phyloP scores from a whole-genome alignment of 2,888 invertebrate species.

The Stomorhina lunata region DNA sequence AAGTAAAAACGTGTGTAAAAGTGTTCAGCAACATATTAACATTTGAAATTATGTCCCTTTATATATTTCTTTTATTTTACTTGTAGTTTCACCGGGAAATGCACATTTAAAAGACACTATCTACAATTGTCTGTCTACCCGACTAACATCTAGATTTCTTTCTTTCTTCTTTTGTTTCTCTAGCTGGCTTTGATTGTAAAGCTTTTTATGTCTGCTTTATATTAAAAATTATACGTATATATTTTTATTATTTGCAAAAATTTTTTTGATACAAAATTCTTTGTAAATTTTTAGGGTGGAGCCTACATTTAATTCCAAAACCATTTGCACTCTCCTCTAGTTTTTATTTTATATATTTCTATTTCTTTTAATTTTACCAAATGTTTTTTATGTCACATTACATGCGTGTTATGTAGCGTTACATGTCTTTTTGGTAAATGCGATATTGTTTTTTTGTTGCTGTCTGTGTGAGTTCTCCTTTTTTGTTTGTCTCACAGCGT shows the following conservation, averaged over 20 bases:
- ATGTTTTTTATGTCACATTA: conserved; percentile 45
- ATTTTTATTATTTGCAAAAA: not conserved
- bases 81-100: conserved; percentile 14
- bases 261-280: not conserved
- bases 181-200: not conserved
- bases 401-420: conserved; percentile 51
- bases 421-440: conserved; percentile 23
- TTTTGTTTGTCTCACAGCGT: too few species aligned
- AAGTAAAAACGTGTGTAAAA: not conserved
- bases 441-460: not conserved
- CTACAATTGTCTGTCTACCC: conserved; percentile 14
- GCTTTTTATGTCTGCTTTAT: not conserved
- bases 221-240: not conserved
- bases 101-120: conserved; percentile 35
- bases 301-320: conserved; percentile 32
- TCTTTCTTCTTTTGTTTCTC: not conserved
- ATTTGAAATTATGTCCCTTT: not conserved
- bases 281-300: conserved; percentile 53
- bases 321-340: conserved; percentile 11
- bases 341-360: conserved; percentile 6
- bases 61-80: not conserved
- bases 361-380: conserved; percentile 18
- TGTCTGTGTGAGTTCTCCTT: conserved; percentile 37
- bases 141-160: not conserved
- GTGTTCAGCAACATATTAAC: not conserved